A percentile compares a stretch with the other conserved stretches of the same genome.
Evolutionary conservation across 1,140 invertebrate genomes (phyloP).

Genomic region (Drosophila parabipectinata): DNA sequence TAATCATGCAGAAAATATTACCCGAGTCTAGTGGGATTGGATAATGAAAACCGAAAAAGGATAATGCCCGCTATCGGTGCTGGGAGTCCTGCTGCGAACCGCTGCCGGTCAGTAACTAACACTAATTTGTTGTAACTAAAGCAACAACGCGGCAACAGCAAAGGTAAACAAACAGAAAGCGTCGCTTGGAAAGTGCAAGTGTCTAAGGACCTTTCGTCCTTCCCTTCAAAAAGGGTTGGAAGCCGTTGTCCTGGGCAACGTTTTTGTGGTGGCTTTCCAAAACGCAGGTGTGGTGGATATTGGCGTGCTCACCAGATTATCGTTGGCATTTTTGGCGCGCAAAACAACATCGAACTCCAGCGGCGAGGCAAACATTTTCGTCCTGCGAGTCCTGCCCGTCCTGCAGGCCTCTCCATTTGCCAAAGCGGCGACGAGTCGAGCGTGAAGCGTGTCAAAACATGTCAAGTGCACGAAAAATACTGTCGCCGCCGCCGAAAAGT

Average conservation of each 20-base stretch:
- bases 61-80: not conserved
- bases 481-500: conserved; percentile 70
- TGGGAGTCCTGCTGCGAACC: conserved; percentile 21
- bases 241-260: conserved; percentile 48
- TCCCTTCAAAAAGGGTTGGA: conserved; percentile 25
- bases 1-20: conserved; percentile 62
- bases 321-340: conserved; percentile 70
- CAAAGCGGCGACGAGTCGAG: conserved; percentile 16
- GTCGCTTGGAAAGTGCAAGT: conserved; percentile 75
- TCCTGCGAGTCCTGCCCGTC: not conserved
- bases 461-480: conserved; percentile 81
- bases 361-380: conserved; percentile 56
- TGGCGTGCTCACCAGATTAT: conserved; percentile 56
- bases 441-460: conserved; percentile 74
- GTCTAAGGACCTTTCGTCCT: conserved; percentile 13
- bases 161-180: conserved; percentile 60
- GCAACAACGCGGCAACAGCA: conserved; percentile 35
- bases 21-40: not conserved
- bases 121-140: conserved; percentile 33
- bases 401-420: not conserved
- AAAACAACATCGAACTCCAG: conserved; percentile 73
- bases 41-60: not conserved
- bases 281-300: conserved; percentile 17
- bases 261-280: conserved; percentile 56
- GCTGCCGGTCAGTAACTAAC: conserved; percentile 73